Conservation (phyloP, 2,888 invertebrate genomes). For the Pollenia angustigena region DNA sequence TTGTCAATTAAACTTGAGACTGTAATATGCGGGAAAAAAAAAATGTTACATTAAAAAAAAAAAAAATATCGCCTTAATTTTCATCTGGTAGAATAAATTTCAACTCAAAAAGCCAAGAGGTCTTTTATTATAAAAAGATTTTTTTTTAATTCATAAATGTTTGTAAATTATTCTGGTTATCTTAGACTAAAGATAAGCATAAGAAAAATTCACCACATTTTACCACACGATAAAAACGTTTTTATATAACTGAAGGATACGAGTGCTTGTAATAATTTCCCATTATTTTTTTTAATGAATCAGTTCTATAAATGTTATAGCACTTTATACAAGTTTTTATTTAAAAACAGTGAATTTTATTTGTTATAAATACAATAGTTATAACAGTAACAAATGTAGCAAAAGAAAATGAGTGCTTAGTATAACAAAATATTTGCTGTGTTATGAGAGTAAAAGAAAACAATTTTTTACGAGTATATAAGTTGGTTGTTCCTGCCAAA, state of each 20-base stretch:
- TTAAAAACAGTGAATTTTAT: no score
- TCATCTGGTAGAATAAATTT: not conserved
- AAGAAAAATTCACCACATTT: constrained; percentile 12
- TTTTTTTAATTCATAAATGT: not conserved
- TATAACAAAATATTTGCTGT: no score
- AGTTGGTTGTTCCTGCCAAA: no score
- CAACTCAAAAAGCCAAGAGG: not conserved
- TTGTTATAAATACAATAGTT: no score
- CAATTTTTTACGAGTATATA: no score
- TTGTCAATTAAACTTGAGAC: constrained; percentile 26
- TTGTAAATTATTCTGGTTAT: not conserved
- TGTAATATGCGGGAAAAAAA: not conserved
- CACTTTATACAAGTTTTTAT: no score
- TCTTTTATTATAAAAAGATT: not conserved
- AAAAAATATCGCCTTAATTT: not conserved
- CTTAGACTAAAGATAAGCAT: not conserved
- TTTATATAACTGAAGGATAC: not conserved
- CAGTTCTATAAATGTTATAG: no score
- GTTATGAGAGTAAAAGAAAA: no score
- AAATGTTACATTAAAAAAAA: not conserved
- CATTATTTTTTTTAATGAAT: not conserved
- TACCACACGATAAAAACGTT: not conserved
- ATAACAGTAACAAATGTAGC: no score
- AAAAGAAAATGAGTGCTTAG: no score
- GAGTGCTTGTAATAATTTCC: not conserved